Base-by-base conservation (phyloP, 2,888 invertebrate species). In the Aethes cnicana region DNA sequence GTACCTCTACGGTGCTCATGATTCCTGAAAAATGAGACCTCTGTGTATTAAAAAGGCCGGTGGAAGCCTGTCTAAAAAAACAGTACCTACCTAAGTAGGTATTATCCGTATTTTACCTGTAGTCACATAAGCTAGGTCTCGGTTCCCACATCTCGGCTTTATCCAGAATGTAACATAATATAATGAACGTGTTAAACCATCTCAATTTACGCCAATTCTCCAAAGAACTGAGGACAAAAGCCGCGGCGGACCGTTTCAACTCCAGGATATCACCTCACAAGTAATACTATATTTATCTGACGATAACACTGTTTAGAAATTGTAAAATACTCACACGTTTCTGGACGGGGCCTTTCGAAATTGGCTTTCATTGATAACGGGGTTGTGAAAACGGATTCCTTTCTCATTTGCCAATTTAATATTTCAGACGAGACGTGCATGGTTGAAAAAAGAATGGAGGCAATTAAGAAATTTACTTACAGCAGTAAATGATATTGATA, bases 231-330 rank as follows among this genome's bases (percentile, higher is more conserved):
- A 64, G 68, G 68, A 67, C 60, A 36, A 63, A 65, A 47, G 65
- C 50, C 56, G 37, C 41, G 58, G 52, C 77, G 78, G 78, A 41
- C 0, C 35, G 39, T 69, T 72, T 71, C 62, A 63, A 65, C 58
- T 58, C 58, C 59, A 59, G 69, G 64, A 69, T 72, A 57, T 80
- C n/a, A 75, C 78, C 63, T 42, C 67, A 75, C 77, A 77, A 69
- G 72, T 74, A 75, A 77, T 69, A 68, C 63, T 64, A 72, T 74
- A 73, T 68, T 66, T 63, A 74, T 74, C 72, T 67, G 59, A 54
- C 64, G 67, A 62, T 66, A 58, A 50, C 61, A 63, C 66, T 53
- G 53, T 50, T 55, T 43, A 48, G 53, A 42, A 20, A 30, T 17
- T 36, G 36, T 50, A 50, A 50, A 50, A 28, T 35, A 14, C 26